Conservation (phyloP, 1,140 invertebrate species). For the Anastatus disparis region DNA sequence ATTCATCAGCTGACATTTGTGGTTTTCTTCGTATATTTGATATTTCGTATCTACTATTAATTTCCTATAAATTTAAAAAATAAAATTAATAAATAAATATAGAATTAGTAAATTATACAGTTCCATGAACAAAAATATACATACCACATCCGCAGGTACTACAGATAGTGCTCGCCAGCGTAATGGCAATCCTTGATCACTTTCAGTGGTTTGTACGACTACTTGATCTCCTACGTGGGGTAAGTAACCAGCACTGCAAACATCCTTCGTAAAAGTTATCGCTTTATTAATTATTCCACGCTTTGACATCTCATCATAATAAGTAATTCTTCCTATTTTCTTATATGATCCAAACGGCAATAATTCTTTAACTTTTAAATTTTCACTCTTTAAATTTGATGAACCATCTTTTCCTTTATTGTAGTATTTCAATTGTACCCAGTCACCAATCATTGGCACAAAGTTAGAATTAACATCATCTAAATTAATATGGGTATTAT, state of each 20-base stretch:
- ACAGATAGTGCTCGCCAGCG: slow-evolving; percentile 72
- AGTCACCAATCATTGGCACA: slow-evolving; percentile 72
- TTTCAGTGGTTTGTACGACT: slow-evolving; percentile 74
- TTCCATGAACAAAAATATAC: slow-evolving; percentile 54
- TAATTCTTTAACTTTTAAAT: slow-evolving; percentile 70
- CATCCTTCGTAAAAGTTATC: slow-evolving; percentile 69
- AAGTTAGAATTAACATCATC: slow-evolving; percentile 68
- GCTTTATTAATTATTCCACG: slow-evolving; percentile 66
- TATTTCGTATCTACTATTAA: neutral
- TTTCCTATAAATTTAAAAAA: slow-evolving; percentile 15
- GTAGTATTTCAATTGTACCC: slow-evolving; percentile 69
- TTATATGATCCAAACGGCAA: slow-evolving; percentile 69
- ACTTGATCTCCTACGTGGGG: slow-evolving; percentile 70
- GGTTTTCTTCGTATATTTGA: neutral
- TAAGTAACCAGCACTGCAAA: slow-evolving; percentile 66
- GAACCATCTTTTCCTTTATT: slow-evolving; percentile 67
- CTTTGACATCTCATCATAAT: slow-evolving; percentile 62
- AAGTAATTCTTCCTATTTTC: slow-evolving; percentile 65
- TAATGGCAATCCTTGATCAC: slow-evolving; percentile 68
- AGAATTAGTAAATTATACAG: no score
- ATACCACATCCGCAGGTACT: slow-evolving; percentile 55
- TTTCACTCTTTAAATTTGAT: slow-evolving; percentile 64
- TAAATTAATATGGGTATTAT: slow-evolving; percentile 65
- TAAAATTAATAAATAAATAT: no score
- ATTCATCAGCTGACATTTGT: slow-evolving; percentile 26